A percentile compares a stretch with the other conserved stretches of the same genome.
These are phyloP conservation scores for Drosophila testacea DNA, from an alignment of 2,888 invertebrate genomes.

Conservation along the genomic window DNA sequence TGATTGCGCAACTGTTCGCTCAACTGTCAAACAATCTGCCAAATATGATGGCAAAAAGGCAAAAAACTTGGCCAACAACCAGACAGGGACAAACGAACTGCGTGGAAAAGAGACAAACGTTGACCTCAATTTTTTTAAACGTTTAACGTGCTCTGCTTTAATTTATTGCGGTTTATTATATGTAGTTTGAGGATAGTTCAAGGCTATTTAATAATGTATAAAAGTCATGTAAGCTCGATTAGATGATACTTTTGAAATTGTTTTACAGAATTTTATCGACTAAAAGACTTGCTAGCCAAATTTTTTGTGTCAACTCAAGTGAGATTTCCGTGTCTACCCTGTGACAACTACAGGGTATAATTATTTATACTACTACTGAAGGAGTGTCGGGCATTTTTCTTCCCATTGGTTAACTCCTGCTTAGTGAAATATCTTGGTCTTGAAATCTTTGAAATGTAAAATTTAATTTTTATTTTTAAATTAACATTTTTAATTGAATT, in stretches of 20 bases:
- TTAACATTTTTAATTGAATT: slow-evolving; percentile 74
- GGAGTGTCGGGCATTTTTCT: not conserved
- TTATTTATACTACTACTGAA: no score
- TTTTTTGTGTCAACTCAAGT: no score
- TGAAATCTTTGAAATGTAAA: slow-evolving; percentile 26
- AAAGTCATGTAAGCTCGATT: not conserved
- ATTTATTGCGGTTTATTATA: slow-evolving; percentile 24
- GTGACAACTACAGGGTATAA: no score
- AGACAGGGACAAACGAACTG: slow-evolving; percentile 1
- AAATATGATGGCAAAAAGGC: slow-evolving; percentile 54
- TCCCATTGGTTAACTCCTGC: not conserved
- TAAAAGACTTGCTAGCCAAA: no score
- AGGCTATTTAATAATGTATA: not conserved
- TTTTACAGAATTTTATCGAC: no score
- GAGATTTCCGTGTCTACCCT: no score
- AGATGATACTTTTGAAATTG: not conserved
- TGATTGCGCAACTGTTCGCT: slow-evolving; percentile 66
- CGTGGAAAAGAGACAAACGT: not conserved
- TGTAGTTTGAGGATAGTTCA: slow-evolving; percentile 16
- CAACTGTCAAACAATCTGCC: slow-evolving; percentile 60
- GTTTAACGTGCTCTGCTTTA: slow-evolving; percentile 22
- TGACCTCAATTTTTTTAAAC: slow-evolving; percentile 6
- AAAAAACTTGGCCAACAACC: slow-evolving; percentile 11
- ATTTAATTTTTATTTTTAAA: slow-evolving; percentile 33
- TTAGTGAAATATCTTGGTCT: slow-evolving; percentile 16